Conservation (phyloP, 2,888 invertebrate genomes). For the Acrobasis consociella region DNA sequence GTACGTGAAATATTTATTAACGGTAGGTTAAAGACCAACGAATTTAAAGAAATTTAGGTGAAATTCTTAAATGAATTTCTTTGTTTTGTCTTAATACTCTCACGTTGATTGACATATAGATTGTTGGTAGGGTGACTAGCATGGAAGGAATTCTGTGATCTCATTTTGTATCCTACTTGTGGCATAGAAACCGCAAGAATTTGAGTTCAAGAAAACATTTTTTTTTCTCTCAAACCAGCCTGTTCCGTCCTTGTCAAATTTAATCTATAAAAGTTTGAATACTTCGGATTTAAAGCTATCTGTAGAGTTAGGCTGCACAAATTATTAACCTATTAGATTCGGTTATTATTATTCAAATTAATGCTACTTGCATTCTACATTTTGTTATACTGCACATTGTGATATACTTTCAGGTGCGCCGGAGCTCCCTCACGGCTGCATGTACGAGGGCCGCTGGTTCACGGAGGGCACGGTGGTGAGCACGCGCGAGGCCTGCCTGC, state of each 20-base stretch:
- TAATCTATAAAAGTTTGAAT: too few relatives aligned
- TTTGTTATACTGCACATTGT: too few relatives aligned
- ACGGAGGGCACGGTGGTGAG: conserved; percentile 85
- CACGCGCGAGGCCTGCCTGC: conserved; percentile 89
- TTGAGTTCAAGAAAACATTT: too few relatives aligned
- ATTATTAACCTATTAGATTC: too few relatives aligned
- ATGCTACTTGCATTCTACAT: background rate
- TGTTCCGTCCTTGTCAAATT: too few relatives aligned
- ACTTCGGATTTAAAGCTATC: too few relatives aligned
- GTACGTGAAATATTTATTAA: conserved; percentile 31
- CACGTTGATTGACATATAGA: conserved; percentile 7
- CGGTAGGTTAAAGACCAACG: background rate
- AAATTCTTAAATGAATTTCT: conserved; percentile 3
- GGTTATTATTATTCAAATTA: too few relatives aligned
- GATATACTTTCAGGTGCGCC: conserved; percentile 29
- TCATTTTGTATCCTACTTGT: background rate
- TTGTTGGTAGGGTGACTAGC: background rate
- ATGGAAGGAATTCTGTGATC: conserved; percentile 1
- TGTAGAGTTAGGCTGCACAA: too few relatives aligned
- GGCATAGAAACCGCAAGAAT: too few relatives aligned
- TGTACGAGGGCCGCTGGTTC: conserved; percentile 87
- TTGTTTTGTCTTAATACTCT: conserved; percentile 4
- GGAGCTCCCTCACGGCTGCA: conserved; percentile 80
- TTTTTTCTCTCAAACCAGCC: too few relatives aligned
- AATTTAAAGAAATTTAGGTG: background rate